Base-by-base conservation (phyloP, 2,113 vertebrate genomes). In the Neogale vison region DNA sequence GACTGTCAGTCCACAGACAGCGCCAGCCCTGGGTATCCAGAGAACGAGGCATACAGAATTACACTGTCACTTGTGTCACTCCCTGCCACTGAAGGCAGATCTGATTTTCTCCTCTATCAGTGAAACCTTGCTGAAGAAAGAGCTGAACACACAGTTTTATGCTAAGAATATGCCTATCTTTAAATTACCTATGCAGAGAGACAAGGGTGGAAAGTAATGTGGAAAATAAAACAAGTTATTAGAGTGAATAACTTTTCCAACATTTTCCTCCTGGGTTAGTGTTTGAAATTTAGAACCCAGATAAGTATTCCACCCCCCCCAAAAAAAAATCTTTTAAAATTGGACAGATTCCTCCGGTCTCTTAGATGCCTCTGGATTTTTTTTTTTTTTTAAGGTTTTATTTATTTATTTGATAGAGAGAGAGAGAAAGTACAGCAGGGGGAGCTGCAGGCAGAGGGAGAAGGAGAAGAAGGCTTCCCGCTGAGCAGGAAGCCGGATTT, bases 221-320 rank as follows among this genome's bases (percentile, higher is more conserved):
- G 7, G 52, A 61, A 85, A 80, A 87, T 29, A 88, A 82, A 90
- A 83, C 5, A 96, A 96, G 39, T 80, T 69, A 74, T 77, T 85
- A 91, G 36, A 96, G 31, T 50, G 12, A 87, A 47, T 61, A 55
- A 86, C 36, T 88, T 90, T 94, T 3, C 20, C 9, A 82, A 80
- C 0, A 20, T 63, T 95, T 93, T 79, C 42, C 24, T 88, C 26
- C 50, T 31, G 29, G n/a, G 24, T 82, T 90, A 12, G 6, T 72
- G 82, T 34, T 34, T 96, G 61, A 84, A 93, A 97, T 55, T 90
- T 88, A 85, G 65, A 94, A 95, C n/a, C 31, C 14, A 96, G 29
- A 61, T 89, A 92, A 83, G 34, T 26, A 59, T 92, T 86, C 88
- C 55, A 20, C 34, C 31, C 0, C 36, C n/a, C 24, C 0, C 7